phyloP scores from a whole-genome alignment of 1,140 invertebrate genomes.

The Drosophila orena region DNA sequence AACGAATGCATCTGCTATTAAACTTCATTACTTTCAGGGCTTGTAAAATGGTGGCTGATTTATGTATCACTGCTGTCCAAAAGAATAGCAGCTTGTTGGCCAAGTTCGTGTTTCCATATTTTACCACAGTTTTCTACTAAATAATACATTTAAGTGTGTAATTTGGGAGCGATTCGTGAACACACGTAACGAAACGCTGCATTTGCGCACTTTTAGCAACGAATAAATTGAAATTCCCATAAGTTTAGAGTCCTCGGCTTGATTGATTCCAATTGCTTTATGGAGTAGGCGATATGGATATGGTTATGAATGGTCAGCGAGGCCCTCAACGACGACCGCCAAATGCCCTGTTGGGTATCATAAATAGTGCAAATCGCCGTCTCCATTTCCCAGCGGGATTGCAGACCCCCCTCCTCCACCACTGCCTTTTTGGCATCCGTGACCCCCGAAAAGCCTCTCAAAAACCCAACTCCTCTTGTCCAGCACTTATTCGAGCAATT shows the following conservation, averaged over 20 bases:
- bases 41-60: too few species aligned
- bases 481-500: conserved; percentile 52
- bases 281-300: not conserved
- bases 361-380: conserved; percentile 29
- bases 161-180: not conserved
- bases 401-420: not conserved
- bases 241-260: not conserved
- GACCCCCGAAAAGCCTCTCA: not conserved
- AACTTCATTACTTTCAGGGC: too few species aligned
- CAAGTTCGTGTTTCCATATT: too few species aligned
- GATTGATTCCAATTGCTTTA: conserved; percentile 2
- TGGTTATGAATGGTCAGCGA: conserved; percentile 7
- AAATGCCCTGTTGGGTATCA: conserved; percentile 29
- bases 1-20: too few species aligned
- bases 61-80: too few species aligned
- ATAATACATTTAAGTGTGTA: not conserved
- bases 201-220: not conserved
- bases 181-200: not conserved
- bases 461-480: not conserved
- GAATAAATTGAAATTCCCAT: conserved; percentile 15
- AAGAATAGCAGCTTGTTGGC: too few species aligned
- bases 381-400: conserved; percentile 7
- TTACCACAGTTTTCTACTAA: too few species aligned
- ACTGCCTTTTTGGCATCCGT: not conserved
- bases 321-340: conserved; percentile 6